Base-by-base conservation (phyloP, 2,888 invertebrate genomes). In the Morpho helenor region DNA sequence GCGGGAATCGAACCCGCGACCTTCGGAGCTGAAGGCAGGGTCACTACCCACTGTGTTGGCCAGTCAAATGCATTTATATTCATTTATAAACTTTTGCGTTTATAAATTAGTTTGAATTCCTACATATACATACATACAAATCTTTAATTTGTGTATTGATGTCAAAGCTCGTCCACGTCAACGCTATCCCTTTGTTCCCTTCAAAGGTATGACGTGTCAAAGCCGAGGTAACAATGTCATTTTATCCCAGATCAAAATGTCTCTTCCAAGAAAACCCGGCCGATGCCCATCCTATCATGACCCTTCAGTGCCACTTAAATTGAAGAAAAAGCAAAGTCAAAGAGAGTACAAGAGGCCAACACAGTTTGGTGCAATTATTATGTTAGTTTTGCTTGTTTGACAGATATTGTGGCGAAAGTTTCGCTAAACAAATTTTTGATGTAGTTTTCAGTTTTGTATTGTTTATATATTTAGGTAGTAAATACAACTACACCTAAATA, bases 191-290 rank as follows among this genome's bases (percentile, higher is more conserved):
- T 51, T 63, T 61, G 55, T 57, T 55, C 49, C 56, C 74, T 77
- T 70, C 77, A 82, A 78, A 79, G 80, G 75, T 83, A 76, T 82
- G 69, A 66, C 69, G 77, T 85, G 84, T 84, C 87, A 84, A 80
- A 84, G 80, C 74, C 72, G 68, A 64, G 70, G 76, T 83, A 82
- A 85, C 73, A 72, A 61, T 65, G 74, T 76, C 74, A 76, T 69
- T 72, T 80, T 77, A 78, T 74, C 73, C 72, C 66, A 49, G 48
- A 63, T 65, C 69, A 77, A 80, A 83, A 84, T 84, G 84, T 84
- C 79, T 75, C 72, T 80, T 81, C 77, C 81, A 76, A 77, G 79
- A 76, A 76, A 77, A 73, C 74, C 68, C 62, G 68, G 73, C 52
- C 74, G 74, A 63, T 43, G 43, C 42, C 84, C 75, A 80, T 9